phyloP scores from a whole-genome alignment of 2,888 invertebrate species.

The Cephus pygmeus region DNA sequence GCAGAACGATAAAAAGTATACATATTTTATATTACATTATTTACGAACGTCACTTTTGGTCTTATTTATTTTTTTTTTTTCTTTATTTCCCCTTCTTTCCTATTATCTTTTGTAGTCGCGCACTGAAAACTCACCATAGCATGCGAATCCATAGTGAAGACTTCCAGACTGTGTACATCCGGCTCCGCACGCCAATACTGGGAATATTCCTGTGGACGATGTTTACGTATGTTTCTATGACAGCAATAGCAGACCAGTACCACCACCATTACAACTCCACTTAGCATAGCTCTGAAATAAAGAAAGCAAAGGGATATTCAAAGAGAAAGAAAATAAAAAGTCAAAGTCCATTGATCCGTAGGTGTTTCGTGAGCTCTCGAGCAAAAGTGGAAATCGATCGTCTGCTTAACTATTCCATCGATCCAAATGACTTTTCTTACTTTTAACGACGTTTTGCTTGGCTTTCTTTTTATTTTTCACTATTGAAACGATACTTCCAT shows the following conservation, averaged over 20 bases:
- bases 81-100: too few relatives aligned
- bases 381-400: too few relatives aligned
- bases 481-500: too few relatives aligned
- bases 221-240: constrained; percentile 71
- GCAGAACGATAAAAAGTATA: too few relatives aligned
- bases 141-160: constrained; percentile 70
- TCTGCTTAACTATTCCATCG: too few relatives aligned
- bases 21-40: too few relatives aligned
- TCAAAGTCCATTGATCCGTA: background rate
- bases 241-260: constrained; percentile 83
- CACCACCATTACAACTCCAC: constrained; percentile 80
- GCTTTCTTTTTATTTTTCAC: too few relatives aligned
- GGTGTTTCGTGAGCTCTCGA: background rate
- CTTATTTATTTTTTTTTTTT: too few relatives aligned
- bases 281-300: constrained; percentile 78
- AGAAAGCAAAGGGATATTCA: constrained; percentile 17
- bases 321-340: constrained; percentile 5
- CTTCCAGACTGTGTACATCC: constrained; percentile 68
- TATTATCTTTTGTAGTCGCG: too few relatives aligned
- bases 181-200: constrained; percentile 68
- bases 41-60: too few relatives aligned
- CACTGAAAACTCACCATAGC: constrained; percentile 44
- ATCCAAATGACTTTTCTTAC: too few relatives aligned
- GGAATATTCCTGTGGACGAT: constrained; percentile 64
- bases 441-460: too few relatives aligned